Evolutionary conservation across 2,797 vertebrate genomes (phyloP), one percentile per base, ranked within the genome.

Genomic region (Channa striata): DNA sequence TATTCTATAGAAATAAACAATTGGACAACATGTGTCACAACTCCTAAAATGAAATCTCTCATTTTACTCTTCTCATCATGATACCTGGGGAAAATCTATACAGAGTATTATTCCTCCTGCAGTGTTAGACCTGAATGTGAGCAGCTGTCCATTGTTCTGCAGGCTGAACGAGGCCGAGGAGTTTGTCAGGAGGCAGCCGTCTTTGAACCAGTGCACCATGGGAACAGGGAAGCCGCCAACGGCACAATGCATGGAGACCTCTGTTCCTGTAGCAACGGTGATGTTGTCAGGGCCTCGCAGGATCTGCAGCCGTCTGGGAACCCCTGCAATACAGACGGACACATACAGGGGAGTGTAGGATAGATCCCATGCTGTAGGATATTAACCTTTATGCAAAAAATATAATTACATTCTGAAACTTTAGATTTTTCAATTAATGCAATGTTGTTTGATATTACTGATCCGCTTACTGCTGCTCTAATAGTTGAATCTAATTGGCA

Each of bases 151-250:
- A 78, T 92, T 83, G 87, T 93, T 87, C 64, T 82, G 89, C 40
- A 94, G 74, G 70, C 74, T 91, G 82, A 89, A 90, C 63, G 61
- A 79, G 74, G 76, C 58, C 0, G 91, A 92, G 73, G 80, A 63
- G 78, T 88, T 91, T 0, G 72, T 73, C 81, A 95, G 85, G 51
- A 81, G 82, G 74, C 81, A 77, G 75, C 82, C 85, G 81, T 94
- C 92, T 93, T 93, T 95, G 90, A 94, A 94, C 94, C 94, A 95
- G 61, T 88, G 91, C 82, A 95, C 92, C 80, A 82, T 89, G 73
- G 93, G 93, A 91, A 87, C 81, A 13, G 93, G 93, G 69, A 89
- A 91, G 60, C 94, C 94, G 14, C 42, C 81, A 20, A 93, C 90
- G 21, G 75, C 46, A 49, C 94, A 95, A 57, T 73, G 86, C 80